Base-by-base conservation (phyloP, 1,140 invertebrate genomes). In the Ips nitidus region DNA sequence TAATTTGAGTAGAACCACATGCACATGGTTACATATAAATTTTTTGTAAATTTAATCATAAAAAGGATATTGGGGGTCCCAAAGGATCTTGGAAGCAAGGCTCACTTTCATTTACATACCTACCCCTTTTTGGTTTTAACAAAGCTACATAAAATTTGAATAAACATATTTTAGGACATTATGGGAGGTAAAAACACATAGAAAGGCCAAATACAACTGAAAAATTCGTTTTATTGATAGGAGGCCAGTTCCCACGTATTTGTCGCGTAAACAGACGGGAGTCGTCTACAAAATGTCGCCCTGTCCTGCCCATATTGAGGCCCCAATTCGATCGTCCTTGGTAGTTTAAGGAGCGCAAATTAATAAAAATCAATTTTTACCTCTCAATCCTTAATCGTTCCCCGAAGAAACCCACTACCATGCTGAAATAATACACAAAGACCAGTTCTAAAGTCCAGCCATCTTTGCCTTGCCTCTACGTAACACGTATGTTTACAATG, bases 361-460 rank as follows among this genome's bases (percentile, higher is more conserved):
- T 41, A 55, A 8, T 36, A 4, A 2, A 61, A n/a, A 59, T 41
- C 5, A 59, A 57, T 41, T 41, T 50, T 76, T 72, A 79, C 78
- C 78, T 78, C 67, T 73, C 77, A 67, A 77, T 73, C 75, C 68
- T 73, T 55, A 62, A 71, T 71, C 71, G 72, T 73, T 76, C 70
- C 47, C 67, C 73, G 64, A 77, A 69, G 61, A 72, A 72, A 70
- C 75, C 75, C 74, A 76, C 74, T 79, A 75, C 76, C 78, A 79
- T 79, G 74, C 73, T 79, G 78, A 76, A 73, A 77, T 50, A 76
- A 76, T 73, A 73, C 75, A 77, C 77, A 79, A 79, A 78, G 74
- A 74, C 69, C 71, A 59, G 67, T 73, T 62, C 75, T 72, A 78
- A 78, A 72, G 76, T 74, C 73, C 78, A 79, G 78, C 78, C 78